Evolutionary conservation across 2,113 vertebrate species (phyloP).

Genomic region (Mola mola): DNA sequence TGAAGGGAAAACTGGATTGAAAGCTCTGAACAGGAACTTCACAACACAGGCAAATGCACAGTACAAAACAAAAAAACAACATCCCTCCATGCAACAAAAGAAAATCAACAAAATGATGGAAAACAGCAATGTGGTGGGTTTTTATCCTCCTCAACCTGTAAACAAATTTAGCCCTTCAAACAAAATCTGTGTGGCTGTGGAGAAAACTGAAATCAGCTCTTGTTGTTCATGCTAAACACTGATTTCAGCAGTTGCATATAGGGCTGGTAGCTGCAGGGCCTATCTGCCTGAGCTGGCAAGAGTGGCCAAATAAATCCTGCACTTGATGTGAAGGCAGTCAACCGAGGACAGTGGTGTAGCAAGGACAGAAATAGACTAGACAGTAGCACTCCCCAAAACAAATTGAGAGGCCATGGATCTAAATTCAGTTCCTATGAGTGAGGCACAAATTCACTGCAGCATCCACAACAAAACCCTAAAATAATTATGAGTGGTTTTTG

Average conservation of each 20-base stretch:
- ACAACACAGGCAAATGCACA: background rate
- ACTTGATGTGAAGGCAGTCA: constrained; percentile 74
- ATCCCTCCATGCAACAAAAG: constrained; percentile 8
- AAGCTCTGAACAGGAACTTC: constrained; percentile 12
- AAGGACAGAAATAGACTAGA: constrained; percentile 74
- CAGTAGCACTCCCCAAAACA: constrained; percentile 60
- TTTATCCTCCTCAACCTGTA: constrained; percentile 9
- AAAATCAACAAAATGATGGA: constrained; percentile 11
- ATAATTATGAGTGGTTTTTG: constrained; percentile 44
- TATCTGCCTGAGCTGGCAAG: constrained; percentile 64
- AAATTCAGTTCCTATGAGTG: constrained; percentile 44
- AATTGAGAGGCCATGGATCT: constrained; percentile 56
- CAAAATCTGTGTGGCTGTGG: background rate
- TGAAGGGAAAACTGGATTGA: constrained; percentile 3
- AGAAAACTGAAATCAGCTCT: constrained; percentile 30
- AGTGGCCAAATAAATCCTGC: constrained; percentile 72
- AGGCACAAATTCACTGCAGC: constrained; percentile 38
- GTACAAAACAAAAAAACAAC: background rate
- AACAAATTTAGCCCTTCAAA: constrained; percentile 5
- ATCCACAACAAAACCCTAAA: constrained; percentile 35
- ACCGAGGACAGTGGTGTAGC: constrained; percentile 64
- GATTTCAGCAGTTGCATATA: constrained; percentile 50
- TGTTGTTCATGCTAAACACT: constrained; percentile 45
- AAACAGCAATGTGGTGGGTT: background rate
- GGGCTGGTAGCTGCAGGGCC: constrained; percentile 58